Evolutionary conservation across 2,797 vertebrate species (phyloP).

Genomic region (Manis crassicaudata): DNA sequence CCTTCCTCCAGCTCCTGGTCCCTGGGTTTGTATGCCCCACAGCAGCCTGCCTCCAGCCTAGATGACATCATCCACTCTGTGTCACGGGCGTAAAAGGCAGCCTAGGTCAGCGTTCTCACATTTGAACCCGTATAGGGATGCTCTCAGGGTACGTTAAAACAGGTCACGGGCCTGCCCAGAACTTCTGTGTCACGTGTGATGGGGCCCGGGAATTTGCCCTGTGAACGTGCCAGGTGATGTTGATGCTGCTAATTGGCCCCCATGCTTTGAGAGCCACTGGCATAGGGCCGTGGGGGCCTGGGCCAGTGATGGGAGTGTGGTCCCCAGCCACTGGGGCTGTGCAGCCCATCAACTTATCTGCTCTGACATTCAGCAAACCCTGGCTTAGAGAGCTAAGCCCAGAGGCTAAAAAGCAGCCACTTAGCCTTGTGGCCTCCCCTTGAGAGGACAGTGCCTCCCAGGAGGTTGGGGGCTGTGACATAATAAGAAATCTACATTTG

Average conservation of each 20-base stretch:
- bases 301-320: too few relatives aligned
- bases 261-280: neutral
- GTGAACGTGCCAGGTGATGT: neutral
- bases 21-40: too few relatives aligned
- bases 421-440: neutral
- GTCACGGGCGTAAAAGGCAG: neutral
- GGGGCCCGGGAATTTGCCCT: neutral
- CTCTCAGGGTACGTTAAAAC: neutral
- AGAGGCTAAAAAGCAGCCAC: neutral
- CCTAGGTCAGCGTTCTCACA: neutral
- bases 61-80: too few relatives aligned
- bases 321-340: too few relatives aligned
- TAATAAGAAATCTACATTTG: neutral
- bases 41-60: too few relatives aligned
- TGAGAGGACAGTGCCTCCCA: neutral
- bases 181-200: neutral
- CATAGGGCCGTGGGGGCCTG: neutral
- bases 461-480: neutral
- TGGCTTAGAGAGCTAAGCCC: neutral
- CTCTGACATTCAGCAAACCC: neutral
- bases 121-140: rapidly evolving
- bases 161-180: neutral
- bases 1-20: neutral
- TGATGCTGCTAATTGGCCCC: too few relatives aligned
- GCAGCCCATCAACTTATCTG: neutral